These are phyloP conservation scores for Pheosia gnoma DNA, from an alignment of 2,888 invertebrate genomes.

Conservation along the genomic window DNA sequence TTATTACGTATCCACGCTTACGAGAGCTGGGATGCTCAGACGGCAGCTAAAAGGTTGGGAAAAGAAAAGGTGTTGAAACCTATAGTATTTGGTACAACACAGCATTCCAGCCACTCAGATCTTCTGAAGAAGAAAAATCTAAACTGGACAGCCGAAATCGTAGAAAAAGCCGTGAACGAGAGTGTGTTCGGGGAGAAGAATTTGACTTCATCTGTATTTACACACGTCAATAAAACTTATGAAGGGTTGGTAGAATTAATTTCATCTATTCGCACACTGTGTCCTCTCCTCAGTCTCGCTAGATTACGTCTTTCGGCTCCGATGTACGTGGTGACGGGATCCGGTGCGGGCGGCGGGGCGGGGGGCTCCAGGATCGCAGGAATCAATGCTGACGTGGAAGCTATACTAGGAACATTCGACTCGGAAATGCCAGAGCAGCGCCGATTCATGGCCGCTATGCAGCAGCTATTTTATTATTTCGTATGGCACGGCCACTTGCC, in stretches of 20 bases:
- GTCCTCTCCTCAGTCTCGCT: slow-evolving; percentile 89
- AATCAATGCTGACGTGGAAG: slow-evolving; percentile 88
- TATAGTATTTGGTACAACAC: slow-evolving; percentile 89
- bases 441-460: slow-evolving; percentile 90
- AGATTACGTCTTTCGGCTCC: slow-evolving; percentile 86
- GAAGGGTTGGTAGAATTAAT: slow-evolving; percentile 89
- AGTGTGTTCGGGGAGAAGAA: slow-evolving; percentile 86
- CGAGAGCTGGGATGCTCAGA: slow-evolving; percentile 84
- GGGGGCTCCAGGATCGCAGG: slow-evolving; percentile 67
- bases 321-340: slow-evolving; percentile 89
- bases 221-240: slow-evolving; percentile 88
- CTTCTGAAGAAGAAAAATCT: slow-evolving; percentile 84
- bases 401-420: slow-evolving; percentile 90
- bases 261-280: slow-evolving; percentile 90
- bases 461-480: slow-evolving; percentile 92
- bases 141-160: slow-evolving; percentile 87
- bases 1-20: slow-evolving; percentile 87
- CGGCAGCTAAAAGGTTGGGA: slow-evolving; percentile 64
- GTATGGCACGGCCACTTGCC: slow-evolving; percentile 90
- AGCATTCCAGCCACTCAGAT: slow-evolving; percentile 88
- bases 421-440: slow-evolving; percentile 89
- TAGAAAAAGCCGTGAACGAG: slow-evolving; percentile 85
- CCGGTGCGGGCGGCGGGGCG: slow-evolving; percentile 79
- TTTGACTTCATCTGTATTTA: slow-evolving; percentile 85
- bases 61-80: slow-evolving; percentile 75